These are phyloP conservation scores for Cryptotermes secundus DNA, from an alignment of 1,140 invertebrate genomes.

Conservation along the genomic window DNA sequence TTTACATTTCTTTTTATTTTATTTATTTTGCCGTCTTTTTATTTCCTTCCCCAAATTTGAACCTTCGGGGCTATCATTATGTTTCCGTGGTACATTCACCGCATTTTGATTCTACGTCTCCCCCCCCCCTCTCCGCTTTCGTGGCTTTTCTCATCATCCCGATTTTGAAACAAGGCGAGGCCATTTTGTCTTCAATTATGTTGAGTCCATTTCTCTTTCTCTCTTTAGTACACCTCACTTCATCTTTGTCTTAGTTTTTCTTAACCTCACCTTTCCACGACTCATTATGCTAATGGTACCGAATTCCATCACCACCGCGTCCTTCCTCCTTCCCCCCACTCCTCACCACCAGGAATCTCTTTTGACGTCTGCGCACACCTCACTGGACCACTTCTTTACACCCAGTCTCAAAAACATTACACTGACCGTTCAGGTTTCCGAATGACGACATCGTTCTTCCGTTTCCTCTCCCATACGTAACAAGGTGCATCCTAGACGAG, in stretches of 20 bases:
- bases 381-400: neutral
- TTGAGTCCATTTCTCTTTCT: neutral
- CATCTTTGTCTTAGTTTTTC: neutral
- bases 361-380: neutral
- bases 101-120: neutral
- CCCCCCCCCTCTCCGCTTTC: too few species aligned
- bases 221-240: neutral
- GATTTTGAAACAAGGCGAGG: slow-evolving; percentile 1
- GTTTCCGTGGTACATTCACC: neutral
- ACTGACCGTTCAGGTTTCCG: too few species aligned
- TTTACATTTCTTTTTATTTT: neutral
- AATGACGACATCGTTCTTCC: too few species aligned
- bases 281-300: slow-evolving; percentile 12
- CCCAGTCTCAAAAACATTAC: neutral
- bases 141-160: neutral
- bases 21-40: neutral
- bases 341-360: neutral
- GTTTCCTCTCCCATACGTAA: too few species aligned
- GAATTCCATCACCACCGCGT: neutral
- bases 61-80: neutral
- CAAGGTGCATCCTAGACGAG: too few species aligned
- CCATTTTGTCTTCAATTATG: slow-evolving; percentile 19
- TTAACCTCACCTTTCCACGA: neutral
- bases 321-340: too few species aligned
- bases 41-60: neutral